phyloP scores from a whole-genome alignment of 2,113 vertebrate genomes.

The Vulpes vulpes region DNA sequence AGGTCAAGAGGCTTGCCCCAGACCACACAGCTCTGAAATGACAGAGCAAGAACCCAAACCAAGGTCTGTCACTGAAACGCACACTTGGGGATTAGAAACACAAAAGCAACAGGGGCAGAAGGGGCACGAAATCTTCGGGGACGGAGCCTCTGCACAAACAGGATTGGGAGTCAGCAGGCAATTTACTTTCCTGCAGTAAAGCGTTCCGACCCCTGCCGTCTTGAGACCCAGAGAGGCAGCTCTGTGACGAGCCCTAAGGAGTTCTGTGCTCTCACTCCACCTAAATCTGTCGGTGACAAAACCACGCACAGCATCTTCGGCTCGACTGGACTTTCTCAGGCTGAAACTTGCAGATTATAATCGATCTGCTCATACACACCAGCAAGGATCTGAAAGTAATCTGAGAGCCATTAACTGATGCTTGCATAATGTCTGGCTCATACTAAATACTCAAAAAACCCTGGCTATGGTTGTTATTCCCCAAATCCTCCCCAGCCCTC shows the following conservation, averaged over 20 bases:
- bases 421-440: constrained; percentile 60
- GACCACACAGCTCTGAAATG: not conserved
- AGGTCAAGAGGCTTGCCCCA: not conserved
- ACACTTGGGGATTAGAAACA: not conserved
- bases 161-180: not conserved
- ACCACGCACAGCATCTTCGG: not conserved
- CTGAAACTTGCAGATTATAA: constrained; percentile 46
- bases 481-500: not conserved
- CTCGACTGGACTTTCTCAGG: not conserved
- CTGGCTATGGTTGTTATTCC: not conserved
- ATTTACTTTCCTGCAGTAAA: not conserved
- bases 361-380: not conserved
- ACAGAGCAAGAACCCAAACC: not conserved
- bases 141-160: not conserved
- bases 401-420: constrained; percentile 47
- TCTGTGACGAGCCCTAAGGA: not conserved
- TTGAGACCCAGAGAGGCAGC: not conserved
- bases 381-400: constrained; percentile 66
- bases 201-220: not conserved
- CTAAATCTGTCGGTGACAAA: not conserved
- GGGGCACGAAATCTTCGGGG: not conserved
- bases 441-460: not conserved
- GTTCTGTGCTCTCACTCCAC: not conserved
- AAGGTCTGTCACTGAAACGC: not conserved
- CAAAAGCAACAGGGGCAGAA: not conserved